Percentiles rank a stretch among this genome's conserved stretches.
Conservation (phyloP, 2,797 vertebrate species). For the Peromyscus attwateri region DNA sequence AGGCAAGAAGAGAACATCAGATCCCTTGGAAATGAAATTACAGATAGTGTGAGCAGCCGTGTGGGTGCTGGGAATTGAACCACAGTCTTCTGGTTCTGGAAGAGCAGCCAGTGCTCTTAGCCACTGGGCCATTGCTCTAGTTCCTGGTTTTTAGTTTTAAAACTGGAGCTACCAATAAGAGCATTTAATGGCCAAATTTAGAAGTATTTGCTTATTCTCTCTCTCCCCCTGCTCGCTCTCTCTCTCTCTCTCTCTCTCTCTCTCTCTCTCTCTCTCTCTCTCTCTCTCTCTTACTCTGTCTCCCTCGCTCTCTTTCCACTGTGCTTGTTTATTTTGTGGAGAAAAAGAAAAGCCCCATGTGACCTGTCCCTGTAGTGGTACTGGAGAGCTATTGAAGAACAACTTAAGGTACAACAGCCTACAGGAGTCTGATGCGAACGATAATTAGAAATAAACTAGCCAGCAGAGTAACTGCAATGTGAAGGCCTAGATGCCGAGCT, state of each 20-base stretch:
- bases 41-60: too few species aligned
- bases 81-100: background rate
- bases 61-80: background rate
- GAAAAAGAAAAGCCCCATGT: background rate
- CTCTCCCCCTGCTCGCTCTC: too few species aligned
- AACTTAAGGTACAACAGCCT: background rate
- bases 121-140: background rate
- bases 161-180: background rate
- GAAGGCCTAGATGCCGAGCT: background rate
- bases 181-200: background rate
- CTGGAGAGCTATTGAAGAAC: background rate
- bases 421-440: background rate
- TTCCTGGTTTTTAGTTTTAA: background rate
- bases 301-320: fast-evolving
- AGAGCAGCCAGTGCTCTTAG: background rate
- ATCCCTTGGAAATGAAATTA: background rate
- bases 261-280: too few species aligned
- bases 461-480: background rate
- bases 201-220: background rate
- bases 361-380: background rate
- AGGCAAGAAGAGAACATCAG: background rate
- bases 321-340: background rate
- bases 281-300: too few species aligned
- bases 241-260: too few species aligned
- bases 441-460: background rate